Base-by-base conservation (phyloP, 2,888 invertebrate genomes). In the Altica lythri region DNA sequence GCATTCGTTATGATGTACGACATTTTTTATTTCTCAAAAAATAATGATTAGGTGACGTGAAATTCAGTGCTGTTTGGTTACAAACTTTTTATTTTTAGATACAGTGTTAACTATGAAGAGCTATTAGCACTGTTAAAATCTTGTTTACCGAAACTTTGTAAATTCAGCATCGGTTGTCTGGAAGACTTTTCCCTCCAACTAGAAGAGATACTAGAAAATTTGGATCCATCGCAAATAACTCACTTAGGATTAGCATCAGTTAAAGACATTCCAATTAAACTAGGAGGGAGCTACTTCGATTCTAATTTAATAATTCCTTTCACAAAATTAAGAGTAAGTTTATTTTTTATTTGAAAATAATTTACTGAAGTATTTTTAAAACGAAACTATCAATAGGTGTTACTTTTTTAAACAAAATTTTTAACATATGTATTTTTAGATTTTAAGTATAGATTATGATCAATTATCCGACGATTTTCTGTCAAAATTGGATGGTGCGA, bases 261-360 rank as follows among this genome's bases (percentile, higher is more conserved):
- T 19, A 89, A 88, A 74, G 86, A 86, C 71, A 85, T 88, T 78
- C 86, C 88, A 52, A 82, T 83, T 66, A 80, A 82, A 67, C 88
- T 88, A 75, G 61, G 63, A 50, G 79, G 81, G 40, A 72, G 79
- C 19, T 78, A 81, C 62, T 78, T 86, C 55, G 78, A 84, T 66
- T 77, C 82, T 45, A 72, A 77, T 44, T 72, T 82, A 57, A 80
- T 89, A 63, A 77, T 78, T 60, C 79, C 81, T 45, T 88, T 87
- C 69, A 75, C 76, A 53, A 79, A 79, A 62, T 75, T 87, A 58
- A 80, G 81, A 74, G 81, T 81, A 67, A 60, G 61, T 53, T 70
- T 22, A 27, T 27, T 27, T 72, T 67, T n/a, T n/a, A n/a, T n/a
- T n/a, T n/a, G n/a, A n/a, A 68, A 72, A 58, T 66, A 52, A 30